Conservation (phyloP, 2,888 invertebrate species). For the Scaptomyza caliginosa region DNA sequence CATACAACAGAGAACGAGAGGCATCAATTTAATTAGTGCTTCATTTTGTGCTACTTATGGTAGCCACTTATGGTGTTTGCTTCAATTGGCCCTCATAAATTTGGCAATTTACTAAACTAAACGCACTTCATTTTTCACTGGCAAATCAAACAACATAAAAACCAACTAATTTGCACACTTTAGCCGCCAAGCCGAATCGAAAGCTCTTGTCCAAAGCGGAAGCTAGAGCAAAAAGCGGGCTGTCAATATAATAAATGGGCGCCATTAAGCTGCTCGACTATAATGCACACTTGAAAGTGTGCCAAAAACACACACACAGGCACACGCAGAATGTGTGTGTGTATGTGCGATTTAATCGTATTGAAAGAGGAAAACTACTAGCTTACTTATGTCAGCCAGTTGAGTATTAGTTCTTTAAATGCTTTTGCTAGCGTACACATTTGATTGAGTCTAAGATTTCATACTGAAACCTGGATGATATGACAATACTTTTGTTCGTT, state of each 20-base stretch:
- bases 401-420: neutral
- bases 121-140: slow-evolving; percentile 46
- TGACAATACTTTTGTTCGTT: too few species aligned
- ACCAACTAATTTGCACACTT: slow-evolving; percentile 73
- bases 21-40: slow-evolving; percentile 15
- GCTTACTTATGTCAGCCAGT: neutral
- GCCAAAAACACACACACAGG: slow-evolving; percentile 11
- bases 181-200: slow-evolving; percentile 45
- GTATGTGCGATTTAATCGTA: neutral
- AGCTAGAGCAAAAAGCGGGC: slow-evolving; percentile 25
- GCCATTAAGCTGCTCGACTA: slow-evolving; percentile 59
- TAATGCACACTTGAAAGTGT: slow-evolving; percentile 56
- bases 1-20: neutral
- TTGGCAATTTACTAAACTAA: slow-evolving; percentile 28
- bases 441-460: neutral
- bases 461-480: too few species aligned
- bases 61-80: neutral
- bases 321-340: neutral
- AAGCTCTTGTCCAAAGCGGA: slow-evolving; percentile 5
- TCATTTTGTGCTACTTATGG: neutral
- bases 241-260: slow-evolving; percentile 75
- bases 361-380: neutral
- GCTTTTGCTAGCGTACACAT: neutral
- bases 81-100: slow-evolving; percentile 38
- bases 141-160: slow-evolving; percentile 63